Evolutionary conservation across 1,140 invertebrate species (phyloP), one percentile per base, ranked within the genome.

Genomic region (Ylistrum balloti): DNA sequence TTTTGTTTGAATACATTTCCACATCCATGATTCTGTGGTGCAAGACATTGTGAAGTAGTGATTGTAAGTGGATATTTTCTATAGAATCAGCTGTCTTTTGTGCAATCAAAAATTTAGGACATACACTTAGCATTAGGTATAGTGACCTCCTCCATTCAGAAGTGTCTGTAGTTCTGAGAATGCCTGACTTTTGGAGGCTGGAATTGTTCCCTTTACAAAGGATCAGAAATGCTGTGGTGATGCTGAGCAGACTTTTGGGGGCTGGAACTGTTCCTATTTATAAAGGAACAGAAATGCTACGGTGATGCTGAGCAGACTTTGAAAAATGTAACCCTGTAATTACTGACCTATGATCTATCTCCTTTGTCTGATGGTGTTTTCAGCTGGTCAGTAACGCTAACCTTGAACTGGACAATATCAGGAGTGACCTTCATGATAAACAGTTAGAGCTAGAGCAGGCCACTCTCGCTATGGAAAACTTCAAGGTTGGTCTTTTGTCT

Each of bases 331-430:
- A 22, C 7, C 15, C 5, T 74, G 56, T 74, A 74, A 1, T 74
- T 74, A 74, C 56, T 74, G 41, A 45, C 17, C 41, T 45, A 1
- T 45, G 41, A 45, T 1, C 41, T 74, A 28, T 74, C 56, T 74
- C 56, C 56, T 74, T 74, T 74, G n/a, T n/a, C 56, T 74, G 56
- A n/a, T 74, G 56, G 56, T 74, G 56, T 35, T 94, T 94, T 89
- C 93, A 95, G 95, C 90, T 95, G 92, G 92, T 96, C 86, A 93
- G 91, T 91, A 95, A 93, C 33, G 94, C 94, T 91, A 95, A 95
- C 88, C 90, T 93, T 56, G 94, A 95, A 90, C 90, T 96, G 89
- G 94, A 94, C 32, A 91, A 92, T 74, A 93, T 96, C 28, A 90
- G 93, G 45, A 89, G 89, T 86, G 95, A 96, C 38, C 93, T 95